Percentiles rank a stretch among this genome's conserved stretches.
phyloP scores from a whole-genome alignment of 2,888 invertebrate species.

The Hirtodrosophila alboralis region DNA sequence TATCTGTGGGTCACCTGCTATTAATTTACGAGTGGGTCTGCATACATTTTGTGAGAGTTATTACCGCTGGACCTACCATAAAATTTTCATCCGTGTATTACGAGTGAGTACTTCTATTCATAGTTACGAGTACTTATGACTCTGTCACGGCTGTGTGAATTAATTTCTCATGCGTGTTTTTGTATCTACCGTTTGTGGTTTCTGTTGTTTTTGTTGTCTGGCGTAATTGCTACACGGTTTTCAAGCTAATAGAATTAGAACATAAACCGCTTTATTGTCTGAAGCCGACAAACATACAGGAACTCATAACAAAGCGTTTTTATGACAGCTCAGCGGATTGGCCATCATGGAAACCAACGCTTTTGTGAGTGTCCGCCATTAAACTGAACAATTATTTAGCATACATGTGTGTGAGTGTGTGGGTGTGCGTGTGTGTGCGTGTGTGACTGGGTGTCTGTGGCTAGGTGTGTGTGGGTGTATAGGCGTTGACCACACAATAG shows the following conservation, averaged over 20 bases:
- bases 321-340: constrained; percentile 67
- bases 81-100: constrained; percentile 18
- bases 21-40: constrained; percentile 22
- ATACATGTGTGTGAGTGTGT: constrained; percentile 21
- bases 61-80: constrained; percentile 32
- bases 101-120: constrained; percentile 11
- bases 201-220: constrained; percentile 25
- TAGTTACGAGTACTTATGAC: constrained; percentile 13
- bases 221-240: constrained; percentile 69
- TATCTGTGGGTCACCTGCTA: constrained; percentile 8
- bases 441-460: constrained; percentile 1
- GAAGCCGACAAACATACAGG: constrained; percentile 30
- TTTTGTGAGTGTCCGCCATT: constrained; percentile 49
- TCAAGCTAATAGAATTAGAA: constrained; percentile 73
- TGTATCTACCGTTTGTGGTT: constrained; percentile 12
- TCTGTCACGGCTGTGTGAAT: constrained; percentile 27
- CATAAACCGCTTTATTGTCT: constrained; percentile 74
- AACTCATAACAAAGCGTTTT: constrained; percentile 63
- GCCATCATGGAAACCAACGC: constrained; percentile 49
- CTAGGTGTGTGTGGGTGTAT: too few relatives aligned
- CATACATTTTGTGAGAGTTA: constrained; percentile 40
- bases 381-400: constrained; percentile 58
- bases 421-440: constrained; percentile 3
- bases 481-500: constrained; percentile 34
- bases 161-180: constrained; percentile 33